A percentile compares a stretch with the other conserved stretches of the same genome.
Conservation (phyloP, 2,797 vertebrate genomes). For the Zalophus californianus region DNA sequence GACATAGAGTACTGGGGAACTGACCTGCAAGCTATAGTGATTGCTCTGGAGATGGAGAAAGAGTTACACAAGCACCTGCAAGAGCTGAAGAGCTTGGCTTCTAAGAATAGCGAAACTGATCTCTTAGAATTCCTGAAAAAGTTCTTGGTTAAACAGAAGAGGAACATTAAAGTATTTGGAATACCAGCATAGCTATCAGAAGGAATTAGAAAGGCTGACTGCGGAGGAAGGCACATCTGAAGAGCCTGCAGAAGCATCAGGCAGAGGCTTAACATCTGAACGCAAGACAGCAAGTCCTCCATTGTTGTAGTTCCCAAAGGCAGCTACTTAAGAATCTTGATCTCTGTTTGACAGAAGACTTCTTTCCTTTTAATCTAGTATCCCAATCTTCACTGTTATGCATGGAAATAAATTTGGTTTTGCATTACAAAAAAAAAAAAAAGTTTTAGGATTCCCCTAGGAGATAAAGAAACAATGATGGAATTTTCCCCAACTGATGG, state of each 20-base stretch:
- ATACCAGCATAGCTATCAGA: not conserved
- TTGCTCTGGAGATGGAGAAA: conserved; percentile 30
- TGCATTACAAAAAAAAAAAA: conserved; percentile 14
- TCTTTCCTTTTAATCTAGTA: not conserved
- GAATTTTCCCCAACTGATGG: not conserved
- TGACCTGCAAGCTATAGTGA: too few species aligned
- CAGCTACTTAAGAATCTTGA: not conserved
- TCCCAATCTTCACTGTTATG: not conserved
- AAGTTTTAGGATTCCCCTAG: not conserved
- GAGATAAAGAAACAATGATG: not conserved
- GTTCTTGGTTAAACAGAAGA: conserved; percentile 16
- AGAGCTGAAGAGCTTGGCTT: not conserved
- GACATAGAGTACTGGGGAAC: too few species aligned
- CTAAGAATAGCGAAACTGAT: not conserved
- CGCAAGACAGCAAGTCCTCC: not conserved
- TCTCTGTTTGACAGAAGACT: not conserved
- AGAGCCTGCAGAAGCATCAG: not conserved
- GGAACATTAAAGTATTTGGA: not conserved
- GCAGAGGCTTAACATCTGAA: not conserved
- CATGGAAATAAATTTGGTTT: conserved; percentile 67
- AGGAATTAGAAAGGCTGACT: not conserved
- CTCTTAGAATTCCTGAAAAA: not conserved
- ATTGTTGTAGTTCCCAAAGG: not conserved
- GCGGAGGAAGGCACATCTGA: not conserved
- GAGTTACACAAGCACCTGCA: not conserved